Conservation (phyloP, 2,888 invertebrate species). For the Eupithecia pulchellata region DNA sequence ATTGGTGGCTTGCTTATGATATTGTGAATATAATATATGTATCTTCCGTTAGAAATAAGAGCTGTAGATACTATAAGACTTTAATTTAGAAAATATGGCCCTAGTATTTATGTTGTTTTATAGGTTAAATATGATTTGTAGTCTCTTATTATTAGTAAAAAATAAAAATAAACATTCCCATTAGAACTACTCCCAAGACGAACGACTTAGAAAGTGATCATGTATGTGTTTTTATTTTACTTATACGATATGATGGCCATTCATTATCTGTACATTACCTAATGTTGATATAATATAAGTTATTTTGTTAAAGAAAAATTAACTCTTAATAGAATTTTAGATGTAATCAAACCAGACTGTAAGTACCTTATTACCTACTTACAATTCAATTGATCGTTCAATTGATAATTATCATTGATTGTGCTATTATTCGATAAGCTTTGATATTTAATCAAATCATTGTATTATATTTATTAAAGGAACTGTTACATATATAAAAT, state of each 20-base stretch:
- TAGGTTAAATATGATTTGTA: background rate
- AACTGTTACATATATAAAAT: too few species aligned
- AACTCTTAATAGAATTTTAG: background rate
- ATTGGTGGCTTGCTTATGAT: background rate
- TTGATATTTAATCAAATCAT: background rate
- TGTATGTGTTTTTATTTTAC: background rate
- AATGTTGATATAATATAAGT: too few species aligned
- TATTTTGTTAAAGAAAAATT: background rate
- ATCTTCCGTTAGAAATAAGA: constrained; percentile 2
- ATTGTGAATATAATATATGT: background rate
- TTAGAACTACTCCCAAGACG: background rate
- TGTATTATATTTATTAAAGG: background rate
- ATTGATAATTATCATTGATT: background rate
- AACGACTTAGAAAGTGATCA: background rate
- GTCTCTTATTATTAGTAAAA: background rate
- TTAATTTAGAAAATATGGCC: background rate
- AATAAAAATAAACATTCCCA: background rate
- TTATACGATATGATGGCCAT: background rate
- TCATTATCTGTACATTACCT: too few species aligned
- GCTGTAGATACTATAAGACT: background rate
- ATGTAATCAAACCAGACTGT: background rate
- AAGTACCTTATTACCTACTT: background rate
- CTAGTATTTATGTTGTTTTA: background rate
- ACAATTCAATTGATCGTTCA: too few species aligned
- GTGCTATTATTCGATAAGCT: background rate